Evolutionary conservation across 2,113 vertebrate genomes (phyloP), one percentile per base, ranked within the genome.

Genomic region (Galemys pyrenaicus): DNA sequence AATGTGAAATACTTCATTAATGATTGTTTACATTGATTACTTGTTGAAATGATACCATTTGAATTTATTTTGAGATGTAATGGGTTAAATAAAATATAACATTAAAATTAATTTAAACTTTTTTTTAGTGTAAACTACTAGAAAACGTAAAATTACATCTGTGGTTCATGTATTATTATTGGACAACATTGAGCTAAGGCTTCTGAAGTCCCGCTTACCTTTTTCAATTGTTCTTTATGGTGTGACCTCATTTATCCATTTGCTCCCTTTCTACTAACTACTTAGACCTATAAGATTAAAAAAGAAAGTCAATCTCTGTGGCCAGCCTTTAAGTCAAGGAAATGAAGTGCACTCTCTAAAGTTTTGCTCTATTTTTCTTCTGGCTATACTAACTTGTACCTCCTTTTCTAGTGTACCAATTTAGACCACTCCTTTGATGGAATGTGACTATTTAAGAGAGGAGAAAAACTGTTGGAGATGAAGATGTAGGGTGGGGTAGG

Each of bases 251-350:
- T 67, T 51, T 65, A 82, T 46, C 35, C 37, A 81, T 81, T 85
- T 20, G 26, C 91, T 85, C 26, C 54, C 35, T 84, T 95, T 77
- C 30, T 30, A 22, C 39, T 79, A 84, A 80, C 51, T 92, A 64
- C 70, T 93, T 87, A 85, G 37, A 80, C 68, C 93, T 75, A 80
- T 41, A 74, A 68, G 44, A 26, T 87, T n/a, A 91, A 78, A 88
- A 68, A 32, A 74, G 73, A 68, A 93, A 93, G 65, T 67, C 4
- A 71, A 94, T 85, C 35, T 49, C 41, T 88, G 54, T 60, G 84
- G 35, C 32, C 46, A 78, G 54, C 17, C 28, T 83, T 88, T 73
- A 78, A 81, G 64, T 71, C 54, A 64, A 87, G 62, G 78, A 49
- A 88, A 88, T 71, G 46, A 87, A 90, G 58, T 44, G 17, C 39